A percentile compares a stretch with the other conserved stretches of the same genome.
Conservation (phyloP, 2,113 vertebrate genomes). For the Amphiprion percula region DNA sequence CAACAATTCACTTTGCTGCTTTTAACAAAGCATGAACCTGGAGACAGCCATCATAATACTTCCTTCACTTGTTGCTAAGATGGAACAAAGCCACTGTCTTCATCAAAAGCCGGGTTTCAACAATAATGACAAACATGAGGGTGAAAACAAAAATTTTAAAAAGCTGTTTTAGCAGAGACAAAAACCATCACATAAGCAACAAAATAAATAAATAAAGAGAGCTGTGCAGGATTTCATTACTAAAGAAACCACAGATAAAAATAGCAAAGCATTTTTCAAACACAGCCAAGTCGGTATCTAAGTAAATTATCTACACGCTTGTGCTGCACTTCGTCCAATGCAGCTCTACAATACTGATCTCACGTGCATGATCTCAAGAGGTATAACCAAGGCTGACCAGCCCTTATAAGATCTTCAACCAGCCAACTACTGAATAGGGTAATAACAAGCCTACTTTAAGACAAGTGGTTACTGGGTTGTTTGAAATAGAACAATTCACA, state of each 20-base stretch:
- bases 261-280: slow-evolving; percentile 71
- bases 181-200: slow-evolving; percentile 60
- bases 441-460: slow-evolving; percentile 81
- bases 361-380: slow-evolving; percentile 67
- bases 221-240: slow-evolving; percentile 68
- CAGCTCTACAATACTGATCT: slow-evolving; percentile 71
- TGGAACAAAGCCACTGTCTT: slow-evolving; percentile 54
- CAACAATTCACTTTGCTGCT: slow-evolving; percentile 41
- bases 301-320: slow-evolving; percentile 80
- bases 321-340: slow-evolving; percentile 62
- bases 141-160: slow-evolving; percentile 33
- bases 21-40: slow-evolving; percentile 49
- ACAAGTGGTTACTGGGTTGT: slow-evolving; percentile 81
- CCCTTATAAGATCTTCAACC: slow-evolving; percentile 62
- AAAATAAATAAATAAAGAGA: slow-evolving; percentile 73
- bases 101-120: slow-evolving; percentile 54
- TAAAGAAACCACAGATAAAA: slow-evolving; percentile 70
- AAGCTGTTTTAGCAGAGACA: slow-evolving; percentile 53
- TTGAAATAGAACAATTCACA: slow-evolving; percentile 82
- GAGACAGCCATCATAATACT: slow-evolving; percentile 40
- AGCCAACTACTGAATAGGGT: slow-evolving; percentile 70
- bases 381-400: slow-evolving; percentile 66
- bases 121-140: slow-evolving; percentile 37
- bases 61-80: slow-evolving; percentile 46
- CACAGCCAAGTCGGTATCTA: slow-evolving; percentile 71